phyloP scores from a whole-genome alignment of 2,888 invertebrate genomes.

The Margaritifera margaritifera region DNA sequence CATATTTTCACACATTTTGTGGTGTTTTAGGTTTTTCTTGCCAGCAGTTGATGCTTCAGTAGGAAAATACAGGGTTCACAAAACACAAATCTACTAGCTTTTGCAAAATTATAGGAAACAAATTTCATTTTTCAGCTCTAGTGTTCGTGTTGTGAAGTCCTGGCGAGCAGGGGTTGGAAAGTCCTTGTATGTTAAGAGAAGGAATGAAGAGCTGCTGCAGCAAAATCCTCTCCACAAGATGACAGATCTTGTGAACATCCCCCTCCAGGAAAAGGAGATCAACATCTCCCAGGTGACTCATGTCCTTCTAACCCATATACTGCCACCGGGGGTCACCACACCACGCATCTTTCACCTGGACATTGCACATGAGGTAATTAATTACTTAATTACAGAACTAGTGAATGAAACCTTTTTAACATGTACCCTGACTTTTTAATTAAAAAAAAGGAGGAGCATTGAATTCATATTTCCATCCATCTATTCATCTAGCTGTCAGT shows the following conservation, averaged over 20 bases:
- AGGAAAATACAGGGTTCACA: too few species aligned
- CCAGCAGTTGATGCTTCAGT: too few species aligned
- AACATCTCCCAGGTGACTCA: constrained; percentile 33
- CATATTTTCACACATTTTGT: too few species aligned
- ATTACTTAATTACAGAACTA: too few species aligned
- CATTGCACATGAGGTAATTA: constrained; percentile 51
- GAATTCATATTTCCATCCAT: too few species aligned
- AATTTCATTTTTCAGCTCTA: constrained; percentile 32
- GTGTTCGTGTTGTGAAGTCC: constrained; percentile 56
- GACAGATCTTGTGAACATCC: constrained; percentile 31
- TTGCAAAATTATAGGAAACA: too few species aligned
- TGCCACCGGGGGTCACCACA: constrained; percentile 21
- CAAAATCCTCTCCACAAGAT: background rate
- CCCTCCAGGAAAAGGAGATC: constrained; percentile 43
- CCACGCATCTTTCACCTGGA: constrained; percentile 58
- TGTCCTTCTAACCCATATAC: constrained; percentile 35
- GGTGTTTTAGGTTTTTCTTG: too few species aligned
- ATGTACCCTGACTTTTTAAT: too few species aligned
- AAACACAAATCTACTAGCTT: too few species aligned
- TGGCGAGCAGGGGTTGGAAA: constrained; percentile 61
- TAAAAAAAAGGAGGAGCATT: too few species aligned
- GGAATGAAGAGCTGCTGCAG: constrained; percentile 31
- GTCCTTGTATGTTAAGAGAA: constrained; percentile 46
- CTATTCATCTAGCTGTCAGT: too few species aligned
- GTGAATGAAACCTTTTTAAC: too few species aligned